Evolutionary conservation across 2,888 invertebrate genomes (phyloP).

Genomic region (Osmoderma eremita): DNA sequence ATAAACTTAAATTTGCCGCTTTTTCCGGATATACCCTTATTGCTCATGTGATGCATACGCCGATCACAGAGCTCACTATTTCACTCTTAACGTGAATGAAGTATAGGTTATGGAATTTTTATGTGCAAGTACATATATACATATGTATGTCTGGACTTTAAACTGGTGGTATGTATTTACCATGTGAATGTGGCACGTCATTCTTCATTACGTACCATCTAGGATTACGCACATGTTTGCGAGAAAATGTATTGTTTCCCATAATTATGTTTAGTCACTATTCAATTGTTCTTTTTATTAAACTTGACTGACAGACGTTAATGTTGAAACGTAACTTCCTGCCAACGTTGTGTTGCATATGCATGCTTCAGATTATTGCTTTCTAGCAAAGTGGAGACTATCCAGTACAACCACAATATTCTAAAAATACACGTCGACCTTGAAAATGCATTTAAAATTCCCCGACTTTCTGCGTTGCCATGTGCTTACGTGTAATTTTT

Average conservation of each 20-base stretch:
- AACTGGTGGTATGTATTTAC: conserved; percentile 1
- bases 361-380: not conserved
- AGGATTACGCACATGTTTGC: conserved; percentile 17
- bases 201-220: conserved; percentile 2
- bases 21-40: not conserved
- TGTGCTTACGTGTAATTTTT: not conserved
- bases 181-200: conserved; percentile 8
- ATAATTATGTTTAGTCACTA: not conserved
- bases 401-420: conserved; percentile 12
- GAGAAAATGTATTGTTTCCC: not conserved
- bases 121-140: no score
- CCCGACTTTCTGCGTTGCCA: not conserved
- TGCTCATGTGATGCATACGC: not conserved
- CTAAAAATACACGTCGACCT: conserved; percentile 33
- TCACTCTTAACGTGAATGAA: not conserved
- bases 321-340: not conserved
- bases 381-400: conserved; percentile 14
- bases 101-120: conserved; percentile 14
- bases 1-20: no score
- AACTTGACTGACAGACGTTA: not conserved
- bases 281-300: conserved; percentile 9
- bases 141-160: conserved; percentile 18
- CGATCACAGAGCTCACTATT: not conserved
- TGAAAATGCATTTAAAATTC: conserved; percentile 32
- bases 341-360: not conserved